Base-by-base conservation (phyloP, 1,140 invertebrate species). In the Atta colombica region DNA sequence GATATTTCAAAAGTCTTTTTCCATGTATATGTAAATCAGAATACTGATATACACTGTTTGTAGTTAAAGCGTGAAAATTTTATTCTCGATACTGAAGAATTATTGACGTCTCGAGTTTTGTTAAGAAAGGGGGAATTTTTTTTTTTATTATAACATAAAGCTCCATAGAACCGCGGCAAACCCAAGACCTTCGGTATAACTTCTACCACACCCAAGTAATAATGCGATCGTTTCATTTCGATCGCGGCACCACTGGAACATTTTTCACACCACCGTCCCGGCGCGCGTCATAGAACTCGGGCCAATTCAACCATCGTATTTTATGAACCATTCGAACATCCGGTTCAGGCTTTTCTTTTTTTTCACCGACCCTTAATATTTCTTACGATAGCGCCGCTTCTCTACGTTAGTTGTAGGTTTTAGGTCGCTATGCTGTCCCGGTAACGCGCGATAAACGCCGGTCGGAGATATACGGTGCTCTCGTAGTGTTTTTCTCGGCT, bases 201-300 rank as follows among this genome's bases (percentile, higher is more conserved):
- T 74, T 61, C 58, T 5, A 84, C 69, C 80, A 75, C 80, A 84
- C 80, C 80, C 80, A 84, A 60, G 53, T 74, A 75, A 74, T 84
- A 84, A 75, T 74, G 55, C 69, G 80, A 84, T 84, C 80, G 80
- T 84, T 84, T 75, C 80, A 84, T 84, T 84, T 84, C 69, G 80
- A 84, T 84, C 55, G 69, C 80, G 80, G 25, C 80, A 60, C 28
- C 68, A 39, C 25, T 14, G 25, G 69, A 31, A 74, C 69, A 84
- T 84, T 84, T 84, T 75, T 84, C 80, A 84, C 78, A 58, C 21
- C 77, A 49, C 63, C 45, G 31, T 81, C 66, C 78, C 10, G 55
- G 25, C 28, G 69, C 55, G 55, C 53, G 69, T 81, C 78, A 71
- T 51, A 75, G 80, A 53, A 74, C 58, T 75, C 45, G 68, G 49